Conservation (phyloP, 2,113 vertebrate species). For the Clarias gariepinus region DNA sequence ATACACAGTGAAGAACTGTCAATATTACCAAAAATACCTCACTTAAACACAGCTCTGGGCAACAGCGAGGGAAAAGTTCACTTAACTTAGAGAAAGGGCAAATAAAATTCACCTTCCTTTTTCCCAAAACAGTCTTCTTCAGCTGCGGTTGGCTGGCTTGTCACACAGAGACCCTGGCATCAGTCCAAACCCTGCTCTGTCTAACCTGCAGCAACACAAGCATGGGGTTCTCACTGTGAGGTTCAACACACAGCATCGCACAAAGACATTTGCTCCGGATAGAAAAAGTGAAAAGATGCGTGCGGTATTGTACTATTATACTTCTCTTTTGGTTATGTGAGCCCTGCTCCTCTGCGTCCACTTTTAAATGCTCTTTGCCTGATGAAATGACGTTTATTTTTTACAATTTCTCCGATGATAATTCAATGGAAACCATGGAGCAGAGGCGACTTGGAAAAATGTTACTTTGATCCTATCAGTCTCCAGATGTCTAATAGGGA, state of each 20-base stretch:
- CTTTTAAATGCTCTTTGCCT: neutral
- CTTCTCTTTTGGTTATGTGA: neutral
- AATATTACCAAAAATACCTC: slow-evolving; percentile 17
- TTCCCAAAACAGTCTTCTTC: neutral
- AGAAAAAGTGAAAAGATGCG: neutral
- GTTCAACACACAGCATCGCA: neutral
- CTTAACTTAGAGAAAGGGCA: slow-evolving; percentile 4
- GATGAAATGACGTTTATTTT: neutral
- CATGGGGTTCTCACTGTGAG: neutral
- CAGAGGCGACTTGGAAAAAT: neutral
- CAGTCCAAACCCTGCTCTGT: neutral
- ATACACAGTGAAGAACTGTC: neutral
- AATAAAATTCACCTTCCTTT: slow-evolving; percentile 11
- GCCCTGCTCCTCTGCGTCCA: neutral
- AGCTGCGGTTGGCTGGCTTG: slow-evolving; percentile 20
- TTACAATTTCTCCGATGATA: neutral
- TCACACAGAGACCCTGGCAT: slow-evolving; percentile 5
- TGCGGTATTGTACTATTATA: neutral
- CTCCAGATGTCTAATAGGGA: neutral
- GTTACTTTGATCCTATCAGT: neutral
- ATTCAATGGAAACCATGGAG: neutral
- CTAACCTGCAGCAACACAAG: slow-evolving; percentile 15
- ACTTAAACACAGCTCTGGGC: slow-evolving; percentile 10
- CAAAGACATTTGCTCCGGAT: slow-evolving; percentile 6
- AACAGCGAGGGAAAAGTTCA: slow-evolving; percentile 4